Evolutionary conservation across 2,113 vertebrate genomes (phyloP).

Genomic region (Tapirus terrestris): DNA sequence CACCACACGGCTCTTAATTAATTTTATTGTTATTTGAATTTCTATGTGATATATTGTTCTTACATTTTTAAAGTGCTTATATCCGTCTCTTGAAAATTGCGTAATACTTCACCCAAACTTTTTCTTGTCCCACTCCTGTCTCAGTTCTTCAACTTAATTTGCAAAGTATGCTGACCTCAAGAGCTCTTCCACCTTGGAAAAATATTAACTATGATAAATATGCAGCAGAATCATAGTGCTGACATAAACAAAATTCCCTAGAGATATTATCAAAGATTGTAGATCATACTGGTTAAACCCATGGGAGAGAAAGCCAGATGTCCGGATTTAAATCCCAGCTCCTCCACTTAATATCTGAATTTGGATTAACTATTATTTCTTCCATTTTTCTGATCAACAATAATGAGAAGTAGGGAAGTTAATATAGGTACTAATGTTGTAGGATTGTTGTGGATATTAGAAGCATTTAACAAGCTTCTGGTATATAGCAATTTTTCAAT

Average conservation of each 20-base stretch:
- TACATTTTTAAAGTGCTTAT: background rate
- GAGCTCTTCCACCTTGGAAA: background rate
- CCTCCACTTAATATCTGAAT: background rate
- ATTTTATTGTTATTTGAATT: slow-evolving; percentile 33
- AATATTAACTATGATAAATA: slow-evolving; percentile 19
- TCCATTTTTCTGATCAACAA: slow-evolving; percentile 37
- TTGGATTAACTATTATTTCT: background rate
- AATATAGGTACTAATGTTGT: background rate
- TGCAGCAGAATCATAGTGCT: background rate
- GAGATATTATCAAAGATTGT: slow-evolving; percentile 29
- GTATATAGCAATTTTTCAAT: background rate
- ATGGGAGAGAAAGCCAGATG: background rate
- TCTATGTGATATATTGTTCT: background rate
- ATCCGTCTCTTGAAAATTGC: background rate
- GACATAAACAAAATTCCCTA: slow-evolving; percentile 2
- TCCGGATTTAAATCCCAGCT: background rate
- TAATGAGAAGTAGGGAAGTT: background rate
- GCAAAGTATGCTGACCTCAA: slow-evolving; percentile 41
- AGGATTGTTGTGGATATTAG: background rate
- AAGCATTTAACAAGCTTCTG: background rate
- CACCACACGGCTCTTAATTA: background rate
- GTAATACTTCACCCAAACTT: background rate
- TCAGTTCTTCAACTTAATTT: slow-evolving; percentile 50
- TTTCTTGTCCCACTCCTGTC: background rate
- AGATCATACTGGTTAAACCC: background rate